Evolutionary conservation across 2,888 invertebrate genomes (phyloP).

Genomic region (Cordilura impudica): DNA sequence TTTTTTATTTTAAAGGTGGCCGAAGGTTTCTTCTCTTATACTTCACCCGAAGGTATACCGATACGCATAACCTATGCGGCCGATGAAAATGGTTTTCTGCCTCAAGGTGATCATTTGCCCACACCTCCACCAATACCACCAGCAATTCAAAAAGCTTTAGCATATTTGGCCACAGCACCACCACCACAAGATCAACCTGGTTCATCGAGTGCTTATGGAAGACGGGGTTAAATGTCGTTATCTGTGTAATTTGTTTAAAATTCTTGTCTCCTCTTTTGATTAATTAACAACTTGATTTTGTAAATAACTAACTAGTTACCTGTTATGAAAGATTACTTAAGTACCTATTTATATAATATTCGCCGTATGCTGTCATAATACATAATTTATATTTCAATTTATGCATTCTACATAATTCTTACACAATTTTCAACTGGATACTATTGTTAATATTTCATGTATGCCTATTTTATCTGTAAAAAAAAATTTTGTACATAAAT

Average conservation of each 20-base stretch:
- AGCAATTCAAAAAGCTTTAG: slow-evolving; percentile 83
- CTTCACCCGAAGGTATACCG: slow-evolving; percentile 81
- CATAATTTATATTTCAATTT: too few species aligned
- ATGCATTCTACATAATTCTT: too few species aligned
- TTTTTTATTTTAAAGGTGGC: slow-evolving; percentile 78
- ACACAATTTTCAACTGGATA: too few species aligned
- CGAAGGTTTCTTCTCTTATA: slow-evolving; percentile 82
- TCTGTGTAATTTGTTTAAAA: not conserved
- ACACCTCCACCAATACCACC: slow-evolving; percentile 84
- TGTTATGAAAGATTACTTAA: too few species aligned
- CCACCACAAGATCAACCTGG: slow-evolving; percentile 73
- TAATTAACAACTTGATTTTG: not conserved
- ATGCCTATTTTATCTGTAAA: too few species aligned
- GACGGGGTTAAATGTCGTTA: slow-evolving; percentile 69
- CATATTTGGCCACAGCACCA: slow-evolving; percentile 83
- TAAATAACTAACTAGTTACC: too few species aligned
- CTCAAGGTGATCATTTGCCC: slow-evolving; percentile 78
- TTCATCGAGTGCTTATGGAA: slow-evolving; percentile 55
- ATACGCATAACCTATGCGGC: slow-evolving; percentile 83
- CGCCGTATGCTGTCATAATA: too few species aligned
- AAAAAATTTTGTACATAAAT: too few species aligned
- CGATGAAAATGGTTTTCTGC: slow-evolving; percentile 85
- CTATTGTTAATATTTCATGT: too few species aligned
- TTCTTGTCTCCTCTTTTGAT: not conserved
- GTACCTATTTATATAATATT: too few species aligned